Base-by-base conservation (phyloP, 1,140 invertebrate genomes). In the Bursaphelenchus mucronatus region DNA sequence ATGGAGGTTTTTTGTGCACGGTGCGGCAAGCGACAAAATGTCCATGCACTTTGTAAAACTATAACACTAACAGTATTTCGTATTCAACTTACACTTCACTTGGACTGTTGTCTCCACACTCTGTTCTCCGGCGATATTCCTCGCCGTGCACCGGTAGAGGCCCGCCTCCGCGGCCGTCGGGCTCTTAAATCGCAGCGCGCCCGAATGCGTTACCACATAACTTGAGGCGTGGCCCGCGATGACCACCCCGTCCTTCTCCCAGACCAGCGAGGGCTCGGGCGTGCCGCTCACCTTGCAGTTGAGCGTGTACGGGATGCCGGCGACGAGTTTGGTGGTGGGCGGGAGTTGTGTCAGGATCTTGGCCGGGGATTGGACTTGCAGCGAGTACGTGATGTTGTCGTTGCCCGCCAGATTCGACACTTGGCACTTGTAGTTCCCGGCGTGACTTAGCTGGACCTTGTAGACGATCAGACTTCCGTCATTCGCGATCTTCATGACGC, bases 231-330 rank as follows among this genome's bases (percentile, higher is more conserved):
- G 2, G 13, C 19, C 54, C 19, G 54, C 1, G 40, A 59, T 44
- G 1, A 39, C 58, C 40, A 75, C 58, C 8, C 76, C 74, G 39
- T 78, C 74, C 55, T 82, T 82, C 30, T 76, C 67, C 83, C 83
- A 84, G 2, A 61, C 68, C 17, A 83, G 67, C 17, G 53, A 53
- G 6, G 86, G 84, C 45, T 72, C 63, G 0, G 86, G 86, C 62
- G 82, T 81, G 11, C 85, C 85, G 46, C 63, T 68, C 0, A 82
- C 80, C 61, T 82, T 80, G 74, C 85, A 86, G 7, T 73, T 73
- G 10, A 85, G 50, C 39, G 75, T 78, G 17, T 73, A 43, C 8
- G 63, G 51, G 15, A 67, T 21, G 52, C 71, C 76, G 7, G 71
- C 53, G 4, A 76, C 64, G 15, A 67, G 68, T 41, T 75, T 70